Conservation (phyloP, 2,888 invertebrate genomes). For the Nipponacmea schrenckii region DNA sequence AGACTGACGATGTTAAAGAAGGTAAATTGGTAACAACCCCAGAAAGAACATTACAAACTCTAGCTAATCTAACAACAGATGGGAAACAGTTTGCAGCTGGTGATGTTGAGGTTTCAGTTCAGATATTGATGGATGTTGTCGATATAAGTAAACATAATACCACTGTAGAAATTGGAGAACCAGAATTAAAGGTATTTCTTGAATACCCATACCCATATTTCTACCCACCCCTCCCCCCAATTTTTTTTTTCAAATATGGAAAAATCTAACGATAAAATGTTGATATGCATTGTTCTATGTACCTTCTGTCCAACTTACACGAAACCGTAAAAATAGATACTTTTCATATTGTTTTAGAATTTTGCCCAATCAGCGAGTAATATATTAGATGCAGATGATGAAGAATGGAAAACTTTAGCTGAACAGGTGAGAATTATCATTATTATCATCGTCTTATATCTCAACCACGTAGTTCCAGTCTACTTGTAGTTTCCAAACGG, state of each 20-base stretch:
- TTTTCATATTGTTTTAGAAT: conserved; percentile 2
- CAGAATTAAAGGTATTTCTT: neutral
- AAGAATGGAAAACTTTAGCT: conserved; percentile 7
- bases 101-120: conserved; percentile 11
- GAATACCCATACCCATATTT: no score
- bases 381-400: conserved; percentile 10
- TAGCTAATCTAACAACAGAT: conserved; percentile 9
- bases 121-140: conserved; percentile 15
- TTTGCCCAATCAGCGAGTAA: conserved; percentile 12
- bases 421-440: neutral
- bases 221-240: no score
- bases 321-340: neutral
- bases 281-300: no score
- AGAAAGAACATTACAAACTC: conserved; percentile 1
- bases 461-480: no score
- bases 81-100: conserved; percentile 9
- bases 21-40: conserved; percentile 9
- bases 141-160: neutral
- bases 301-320: no score
- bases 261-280: no score
- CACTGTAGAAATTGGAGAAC: neutral
- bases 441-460: no score
- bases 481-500: no score
- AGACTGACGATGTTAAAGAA: conserved; percentile 8
- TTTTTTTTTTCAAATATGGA: no score